Evolutionary conservation across 2,113 vertebrate genomes (phyloP).

Genomic region (Thamnophis sirtalis): DNA sequence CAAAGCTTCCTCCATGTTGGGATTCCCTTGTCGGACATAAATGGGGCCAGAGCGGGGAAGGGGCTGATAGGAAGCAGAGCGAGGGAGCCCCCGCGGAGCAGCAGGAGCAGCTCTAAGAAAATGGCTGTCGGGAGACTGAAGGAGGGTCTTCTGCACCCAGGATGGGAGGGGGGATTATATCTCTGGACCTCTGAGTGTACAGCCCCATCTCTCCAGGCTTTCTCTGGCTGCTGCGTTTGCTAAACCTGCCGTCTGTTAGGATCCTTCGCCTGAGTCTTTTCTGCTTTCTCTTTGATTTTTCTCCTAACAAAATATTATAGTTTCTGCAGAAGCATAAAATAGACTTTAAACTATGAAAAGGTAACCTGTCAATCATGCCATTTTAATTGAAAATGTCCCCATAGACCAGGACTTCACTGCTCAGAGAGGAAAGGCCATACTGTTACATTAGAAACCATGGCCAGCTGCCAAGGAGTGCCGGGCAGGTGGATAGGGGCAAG

Average conservation of each 20-base stretch:
- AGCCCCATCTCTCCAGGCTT: background rate
- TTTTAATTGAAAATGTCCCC: background rate
- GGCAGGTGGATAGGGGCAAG: background rate
- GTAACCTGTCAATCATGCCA: background rate
- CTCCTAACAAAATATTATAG: slow-evolving; percentile 27
- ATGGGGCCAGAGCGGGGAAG: background rate
- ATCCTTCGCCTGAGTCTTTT: rapidly evolving
- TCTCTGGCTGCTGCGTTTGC: background rate
- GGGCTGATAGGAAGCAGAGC: background rate
- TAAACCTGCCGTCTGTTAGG: background rate
- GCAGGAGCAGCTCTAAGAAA: background rate
- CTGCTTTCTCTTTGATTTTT: background rate
- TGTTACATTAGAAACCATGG: background rate
- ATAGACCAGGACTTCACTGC: background rate
- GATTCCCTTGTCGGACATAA: background rate
- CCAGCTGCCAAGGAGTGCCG: background rate
- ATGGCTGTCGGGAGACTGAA: background rate
- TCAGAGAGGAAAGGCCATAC: background rate
- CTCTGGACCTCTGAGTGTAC: background rate
- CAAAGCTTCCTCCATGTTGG: background rate
- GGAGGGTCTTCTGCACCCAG: background rate
- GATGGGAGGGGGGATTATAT: background rate
- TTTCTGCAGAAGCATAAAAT: background rate
- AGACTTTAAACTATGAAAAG: background rate
- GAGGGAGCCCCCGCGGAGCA: background rate